Conservation (phyloP, 2,113 vertebrate genomes). For the Siniperca knerii region DNA sequence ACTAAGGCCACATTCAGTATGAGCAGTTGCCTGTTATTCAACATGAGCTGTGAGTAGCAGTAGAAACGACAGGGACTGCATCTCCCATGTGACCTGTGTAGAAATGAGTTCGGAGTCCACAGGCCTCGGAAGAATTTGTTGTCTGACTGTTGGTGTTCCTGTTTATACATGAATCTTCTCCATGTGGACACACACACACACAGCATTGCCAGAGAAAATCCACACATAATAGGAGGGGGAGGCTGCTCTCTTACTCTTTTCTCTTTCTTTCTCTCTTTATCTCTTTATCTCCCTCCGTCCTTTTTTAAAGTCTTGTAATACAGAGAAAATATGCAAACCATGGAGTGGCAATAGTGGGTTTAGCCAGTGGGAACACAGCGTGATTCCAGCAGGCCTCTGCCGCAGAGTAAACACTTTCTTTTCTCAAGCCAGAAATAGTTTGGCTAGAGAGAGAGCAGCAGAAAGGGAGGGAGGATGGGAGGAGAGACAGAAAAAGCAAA, state of each 20-base stretch:
- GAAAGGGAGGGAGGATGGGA: slow-evolving; percentile 48
- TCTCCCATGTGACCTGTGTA: slow-evolving; percentile 62
- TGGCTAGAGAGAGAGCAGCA: slow-evolving; percentile 68
- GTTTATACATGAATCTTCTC: slow-evolving; percentile 73
- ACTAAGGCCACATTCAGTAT: slow-evolving; percentile 18
- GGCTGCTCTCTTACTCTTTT: slow-evolving; percentile 47
- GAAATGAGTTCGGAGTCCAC: slow-evolving; percentile 63
- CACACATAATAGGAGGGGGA: slow-evolving; percentile 68
- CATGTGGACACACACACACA: slow-evolving; percentile 45
- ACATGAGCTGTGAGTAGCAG: slow-evolving; percentile 36
- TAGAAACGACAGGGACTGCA: slow-evolving; percentile 29
- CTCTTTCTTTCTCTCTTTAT: slow-evolving; percentile 48
- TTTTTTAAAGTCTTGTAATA: slow-evolving; percentile 82
- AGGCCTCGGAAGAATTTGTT: slow-evolving; percentile 67
- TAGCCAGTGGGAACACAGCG: slow-evolving; percentile 84
- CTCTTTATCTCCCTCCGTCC: slow-evolving; percentile 52
- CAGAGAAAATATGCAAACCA: slow-evolving; percentile 85
- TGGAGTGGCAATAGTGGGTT: slow-evolving; percentile 84
- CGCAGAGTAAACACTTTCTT: slow-evolving; percentile 87
- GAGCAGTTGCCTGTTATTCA: slow-evolving; percentile 48
- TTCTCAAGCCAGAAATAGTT: slow-evolving; percentile 88
- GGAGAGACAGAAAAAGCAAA: slow-evolving; percentile 43
- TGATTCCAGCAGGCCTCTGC: slow-evolving; percentile 82
- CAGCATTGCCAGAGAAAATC: slow-evolving; percentile 61
- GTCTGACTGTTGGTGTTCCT: slow-evolving; percentile 66